Percentiles rank a stretch among this genome's conserved stretches.
phyloP scores from a whole-genome alignment of 2,113 vertebrate genomes.

The Phylloscopus trochilus region DNA sequence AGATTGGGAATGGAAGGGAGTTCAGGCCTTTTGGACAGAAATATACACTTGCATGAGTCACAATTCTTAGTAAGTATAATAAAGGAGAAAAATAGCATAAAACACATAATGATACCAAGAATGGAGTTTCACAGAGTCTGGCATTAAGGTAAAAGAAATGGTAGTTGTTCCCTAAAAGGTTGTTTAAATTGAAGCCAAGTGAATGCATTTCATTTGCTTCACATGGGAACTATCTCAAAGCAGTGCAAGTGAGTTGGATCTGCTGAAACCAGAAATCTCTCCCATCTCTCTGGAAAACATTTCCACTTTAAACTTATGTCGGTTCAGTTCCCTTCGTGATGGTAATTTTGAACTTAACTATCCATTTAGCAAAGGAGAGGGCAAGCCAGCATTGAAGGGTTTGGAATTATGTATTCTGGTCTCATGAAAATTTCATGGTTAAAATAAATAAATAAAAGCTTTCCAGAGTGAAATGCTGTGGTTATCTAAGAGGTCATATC shows the following conservation, averaged over 20 bases:
- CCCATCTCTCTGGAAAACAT: neutral
- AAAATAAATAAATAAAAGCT: constrained; percentile 34
- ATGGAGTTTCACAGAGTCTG: neutral
- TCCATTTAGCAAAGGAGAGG: neutral
- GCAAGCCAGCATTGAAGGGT: neutral
- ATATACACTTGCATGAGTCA: neutral
- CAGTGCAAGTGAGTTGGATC: neutral
- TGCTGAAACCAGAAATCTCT: neutral
- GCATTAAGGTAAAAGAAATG: neutral
- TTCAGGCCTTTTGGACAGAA: neutral
- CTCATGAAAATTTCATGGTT: constrained; percentile 12
- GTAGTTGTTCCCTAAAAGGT: neutral
- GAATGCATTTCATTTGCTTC: neutral
- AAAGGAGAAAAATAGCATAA: neutral
- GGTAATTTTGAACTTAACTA: neutral
- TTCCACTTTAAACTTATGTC: neutral
- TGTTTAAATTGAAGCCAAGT: neutral
- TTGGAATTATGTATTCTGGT: neutral
- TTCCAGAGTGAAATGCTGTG: neutral
- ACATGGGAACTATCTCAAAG: neutral
- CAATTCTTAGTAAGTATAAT: neutral
- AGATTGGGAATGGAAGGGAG: neutral
- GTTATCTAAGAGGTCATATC: neutral
- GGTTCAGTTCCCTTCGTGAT: neutral
- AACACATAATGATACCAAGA: neutral